Evolutionary conservation across 1,140 invertebrate genomes (phyloP), one percentile per base, ranked within the genome.

Genomic region (Pogonognathellus flavescens): DNA sequence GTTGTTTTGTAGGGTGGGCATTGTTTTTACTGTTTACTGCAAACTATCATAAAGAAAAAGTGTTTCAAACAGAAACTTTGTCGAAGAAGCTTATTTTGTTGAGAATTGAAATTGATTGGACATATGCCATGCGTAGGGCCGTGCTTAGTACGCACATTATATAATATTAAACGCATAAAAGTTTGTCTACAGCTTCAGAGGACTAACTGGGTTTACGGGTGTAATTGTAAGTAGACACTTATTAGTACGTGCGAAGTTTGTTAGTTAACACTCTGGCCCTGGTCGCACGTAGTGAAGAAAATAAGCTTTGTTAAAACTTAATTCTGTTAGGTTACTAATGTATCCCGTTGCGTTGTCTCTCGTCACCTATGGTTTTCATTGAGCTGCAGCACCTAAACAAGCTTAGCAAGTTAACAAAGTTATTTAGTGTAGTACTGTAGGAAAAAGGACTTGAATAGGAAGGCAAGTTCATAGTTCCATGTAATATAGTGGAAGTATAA

Each of bases 321-420:
- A 22, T 13, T 66, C 62, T 22, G 22, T 25, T 31, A 31, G 20
- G 25, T 66, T 66, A 66, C 62, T 41, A 41, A 41, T 41, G 31
- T 41, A 66, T 66, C 62, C 62, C 25, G 22, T 20, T 66, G 22
- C 8, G 10, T 66, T 66, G 22, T 80, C 14, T 2, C 7, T 11
- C n/a, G n/a, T 76, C 5, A 22, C 11, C 72, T 80, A 80, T 55
- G 49, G 41, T 52, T 18, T 50, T 50, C 76, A 14, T 50, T 80
- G 49, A 52, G 16, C 20, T 60, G 57, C 5, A n/a, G 57, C 57
- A 60, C 57, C 16, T 3, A 41, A 41, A 6, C 31, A 41, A 66
- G 25, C 16, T 3, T 3, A 41, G 31, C 31, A 41, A 66, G 25
- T 9, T 66, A 41, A 41, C 31, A 41, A 41, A 41, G 62, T 66